phyloP scores from a whole-genome alignment of 2,888 invertebrate species.

The Caenorhabditis virilis region DNA sequence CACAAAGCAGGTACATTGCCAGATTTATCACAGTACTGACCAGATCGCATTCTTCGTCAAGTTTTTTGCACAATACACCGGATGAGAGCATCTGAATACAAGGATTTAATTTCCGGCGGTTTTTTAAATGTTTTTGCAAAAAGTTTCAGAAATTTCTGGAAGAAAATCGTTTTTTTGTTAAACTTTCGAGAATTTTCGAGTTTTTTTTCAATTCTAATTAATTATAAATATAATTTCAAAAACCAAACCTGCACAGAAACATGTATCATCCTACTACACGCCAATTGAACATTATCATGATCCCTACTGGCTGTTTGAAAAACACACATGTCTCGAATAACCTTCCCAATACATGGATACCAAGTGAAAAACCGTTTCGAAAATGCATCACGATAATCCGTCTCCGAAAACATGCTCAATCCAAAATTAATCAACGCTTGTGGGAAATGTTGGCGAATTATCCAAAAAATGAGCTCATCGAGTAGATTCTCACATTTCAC shows the following conservation, averaged over 20 bases:
- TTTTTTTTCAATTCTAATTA: no score
- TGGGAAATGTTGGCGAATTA: constrained; percentile 54
- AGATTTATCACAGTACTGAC: constrained; percentile 38
- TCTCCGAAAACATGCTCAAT: constrained; percentile 49
- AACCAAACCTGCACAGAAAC: constrained; percentile 62
- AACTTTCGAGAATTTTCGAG: no score
- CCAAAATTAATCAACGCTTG: constrained; percentile 58
- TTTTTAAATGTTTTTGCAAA: no score
- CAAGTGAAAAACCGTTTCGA: constrained; percentile 52
- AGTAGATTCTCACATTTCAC: constrained; percentile 34
- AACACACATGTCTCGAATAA: constrained; percentile 27
- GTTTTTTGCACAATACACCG: constrained; percentile 40
- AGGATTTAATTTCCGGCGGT: no score
- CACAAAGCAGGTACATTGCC: constrained; percentile 29
- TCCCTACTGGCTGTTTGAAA: no score
- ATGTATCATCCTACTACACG: constrained; percentile 53
- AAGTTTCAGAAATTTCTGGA: no score
- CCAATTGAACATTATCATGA: constrained; percentile 14
- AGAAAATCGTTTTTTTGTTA: constrained; percentile 8
- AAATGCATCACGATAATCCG: no score
- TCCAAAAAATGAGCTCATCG: constrained; percentile 62
- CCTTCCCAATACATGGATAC: constrained; percentile 43
- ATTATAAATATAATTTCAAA: no score
- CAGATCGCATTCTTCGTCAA: constrained; percentile 45
- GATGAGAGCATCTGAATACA: constrained; percentile 61